These are phyloP conservation scores for Drosophila pullipes DNA, from an alignment of 2,888 invertebrate species.

Conservation along the genomic window DNA sequence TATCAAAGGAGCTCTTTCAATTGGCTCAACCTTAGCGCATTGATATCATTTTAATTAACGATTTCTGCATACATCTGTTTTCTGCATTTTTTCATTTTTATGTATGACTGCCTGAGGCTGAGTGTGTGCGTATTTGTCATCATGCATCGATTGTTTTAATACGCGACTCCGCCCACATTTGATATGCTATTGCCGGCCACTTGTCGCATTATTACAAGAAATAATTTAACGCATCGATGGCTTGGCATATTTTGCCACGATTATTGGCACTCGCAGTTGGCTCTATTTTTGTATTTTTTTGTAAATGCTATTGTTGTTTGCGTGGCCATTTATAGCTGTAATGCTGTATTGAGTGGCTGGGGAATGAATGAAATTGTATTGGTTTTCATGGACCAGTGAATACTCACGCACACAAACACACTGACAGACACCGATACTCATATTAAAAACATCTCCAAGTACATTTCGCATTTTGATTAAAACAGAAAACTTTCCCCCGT, in stretches of 20 bases:
- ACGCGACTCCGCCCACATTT: background rate
- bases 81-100: too few relatives aligned
- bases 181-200: constrained; percentile 3
- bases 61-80: background rate
- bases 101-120: background rate
- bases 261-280: constrained; percentile 42
- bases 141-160: background rate
- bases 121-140: background rate
- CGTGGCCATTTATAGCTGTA: constrained; percentile 9
- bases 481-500: constrained; percentile 30
- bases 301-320: constrained; percentile 12
- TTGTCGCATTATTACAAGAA: constrained; percentile 2
- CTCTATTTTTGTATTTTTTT: constrained; percentile 15
- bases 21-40: background rate
- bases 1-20: background rate
- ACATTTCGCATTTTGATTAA: constrained; percentile 58
- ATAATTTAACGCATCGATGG: constrained; percentile 68
- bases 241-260: constrained; percentile 47
- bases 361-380: constrained; percentile 45
- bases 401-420: constrained; percentile 17
- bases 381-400: constrained; percentile 54
- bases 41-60: background rate
- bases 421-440: constrained; percentile 6
- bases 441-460: constrained; percentile 33
- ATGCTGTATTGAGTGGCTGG: background rate